Evolutionary conservation across 1,140 invertebrate genomes (phyloP).

Genomic region (Drosophila sp.): DNA sequence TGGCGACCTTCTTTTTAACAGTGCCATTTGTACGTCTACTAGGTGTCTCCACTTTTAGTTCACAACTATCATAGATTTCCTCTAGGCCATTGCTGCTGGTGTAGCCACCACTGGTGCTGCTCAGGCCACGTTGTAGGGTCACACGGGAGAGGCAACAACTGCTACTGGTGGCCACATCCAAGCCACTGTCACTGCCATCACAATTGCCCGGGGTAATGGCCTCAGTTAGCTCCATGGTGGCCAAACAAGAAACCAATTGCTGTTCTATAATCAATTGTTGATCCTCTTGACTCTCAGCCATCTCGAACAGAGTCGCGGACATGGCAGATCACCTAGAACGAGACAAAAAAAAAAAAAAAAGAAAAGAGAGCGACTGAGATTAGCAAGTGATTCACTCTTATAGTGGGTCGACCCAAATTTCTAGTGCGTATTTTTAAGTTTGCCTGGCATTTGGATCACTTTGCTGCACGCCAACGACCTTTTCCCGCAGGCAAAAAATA

Average conservation of each 20-base stretch:
- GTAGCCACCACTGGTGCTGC: constrained; percentile 86
- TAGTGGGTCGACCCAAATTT: constrained; percentile 62
- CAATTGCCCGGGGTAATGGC: constrained; percentile 58
- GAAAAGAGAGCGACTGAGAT: constrained; percentile 18
- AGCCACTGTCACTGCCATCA: constrained; percentile 91
- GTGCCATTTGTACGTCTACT: constrained; percentile 44
- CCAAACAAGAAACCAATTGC: constrained; percentile 61
- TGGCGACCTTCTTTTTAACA: constrained; percentile 78
- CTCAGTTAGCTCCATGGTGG: constrained; percentile 62
- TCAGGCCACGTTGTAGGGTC: constrained; percentile 83
- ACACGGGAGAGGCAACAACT: constrained; percentile 69
- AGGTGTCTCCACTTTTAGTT: constrained; percentile 86
- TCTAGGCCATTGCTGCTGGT: constrained; percentile 86
- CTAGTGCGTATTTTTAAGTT: constrained; percentile 69
- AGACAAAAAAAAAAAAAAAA: constrained; percentile 15
- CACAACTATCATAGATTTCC: constrained; percentile 85
- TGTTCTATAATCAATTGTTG: constrained; percentile 58
- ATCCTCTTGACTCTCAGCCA: constrained; percentile 49
- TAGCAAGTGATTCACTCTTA: constrained; percentile 60
- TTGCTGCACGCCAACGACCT: constrained; percentile 68
- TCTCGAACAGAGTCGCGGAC: constrained; percentile 69
- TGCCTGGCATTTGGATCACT: constrained; percentile 63
- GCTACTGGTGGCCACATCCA: constrained; percentile 87
- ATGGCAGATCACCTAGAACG: constrained; percentile 45
- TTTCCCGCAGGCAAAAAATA: constrained; percentile 53